Evolutionary conservation across 2,797 vertebrate species (phyloP).

Genomic region (Lagothrix lagotricha): DNA sequence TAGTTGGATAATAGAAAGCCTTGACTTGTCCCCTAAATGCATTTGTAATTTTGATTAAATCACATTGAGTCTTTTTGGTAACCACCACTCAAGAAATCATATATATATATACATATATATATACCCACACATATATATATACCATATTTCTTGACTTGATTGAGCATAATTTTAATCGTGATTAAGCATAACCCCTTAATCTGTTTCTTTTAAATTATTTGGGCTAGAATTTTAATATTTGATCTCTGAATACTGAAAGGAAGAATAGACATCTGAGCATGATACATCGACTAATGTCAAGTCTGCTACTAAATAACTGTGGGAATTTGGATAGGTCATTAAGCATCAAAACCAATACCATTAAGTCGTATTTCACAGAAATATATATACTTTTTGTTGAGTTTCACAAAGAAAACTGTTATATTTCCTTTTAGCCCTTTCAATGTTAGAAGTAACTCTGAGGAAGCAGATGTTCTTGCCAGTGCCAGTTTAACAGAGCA

Average conservation of each 20-base stretch:
- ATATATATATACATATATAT: rapidly evolving
- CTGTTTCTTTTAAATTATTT: neutral
- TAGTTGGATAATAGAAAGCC: neutral
- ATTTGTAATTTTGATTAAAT: neutral
- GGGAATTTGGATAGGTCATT: neutral
- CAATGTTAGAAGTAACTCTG: neutral
- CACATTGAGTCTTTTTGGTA: neutral
- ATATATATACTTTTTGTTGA: neutral
- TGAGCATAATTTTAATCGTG: neutral
- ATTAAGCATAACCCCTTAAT: neutral
- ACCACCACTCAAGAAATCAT: neutral
- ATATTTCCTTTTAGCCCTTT: slow-evolving; percentile 36
- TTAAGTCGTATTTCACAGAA: neutral
- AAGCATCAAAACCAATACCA: slow-evolving; percentile 15
- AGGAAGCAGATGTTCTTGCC: slow-evolving; percentile 23
- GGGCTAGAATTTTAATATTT: neutral
- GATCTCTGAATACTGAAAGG: neutral
- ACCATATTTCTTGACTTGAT: neutral
- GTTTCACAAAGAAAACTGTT: neutral
- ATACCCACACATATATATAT: too few relatives aligned
- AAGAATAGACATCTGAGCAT: neutral
- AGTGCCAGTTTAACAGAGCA: neutral
- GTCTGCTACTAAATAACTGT: neutral
- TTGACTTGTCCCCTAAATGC: neutral
- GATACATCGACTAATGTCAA: neutral